Percentiles rank a stretch among this genome's conserved stretches.
These are phyloP conservation scores for Dryas iulia DNA, from an alignment of 1,140 invertebrate genomes.

Conservation along the genomic window DNA sequence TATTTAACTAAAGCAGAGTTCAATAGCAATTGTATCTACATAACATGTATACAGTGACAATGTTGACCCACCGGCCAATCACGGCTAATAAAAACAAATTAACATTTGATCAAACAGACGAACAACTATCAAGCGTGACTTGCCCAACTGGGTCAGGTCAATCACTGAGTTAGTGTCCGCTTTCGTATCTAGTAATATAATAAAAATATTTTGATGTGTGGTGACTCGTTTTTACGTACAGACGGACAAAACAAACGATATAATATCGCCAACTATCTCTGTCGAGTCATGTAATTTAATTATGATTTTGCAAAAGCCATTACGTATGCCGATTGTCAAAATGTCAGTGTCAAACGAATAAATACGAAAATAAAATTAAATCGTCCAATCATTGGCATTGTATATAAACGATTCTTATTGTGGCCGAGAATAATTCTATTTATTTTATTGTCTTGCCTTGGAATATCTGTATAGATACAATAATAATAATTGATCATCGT, in stretches of 20 bases:
- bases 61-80: slow-evolving; percentile 67
- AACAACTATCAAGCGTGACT: slow-evolving; percentile 40
- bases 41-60: slow-evolving; percentile 30
- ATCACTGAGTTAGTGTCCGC: slow-evolving; percentile 19
- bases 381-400: background rate
- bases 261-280: background rate
- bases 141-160: slow-evolving; percentile 39
- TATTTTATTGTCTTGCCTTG: slow-evolving; percentile 31
- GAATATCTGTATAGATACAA: slow-evolving; percentile 35
- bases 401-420: slow-evolving; percentile 17
- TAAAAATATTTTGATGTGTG: background rate
- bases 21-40: slow-evolving; percentile 43
- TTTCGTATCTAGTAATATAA: slow-evolving; percentile 10
- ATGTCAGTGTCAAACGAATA: slow-evolving; percentile 9
- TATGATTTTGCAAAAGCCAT: background rate
- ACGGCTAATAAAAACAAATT: slow-evolving; percentile 69
- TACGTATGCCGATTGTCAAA: background rate
- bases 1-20: slow-evolving; percentile 16
- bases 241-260: background rate
- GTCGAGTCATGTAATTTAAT: background rate
- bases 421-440: slow-evolving; percentile 19
- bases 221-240: background rate
- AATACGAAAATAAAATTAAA: slow-evolving; percentile 6
- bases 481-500: slow-evolving; percentile 45
- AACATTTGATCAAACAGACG: slow-evolving; percentile 60